Conservation (phyloP, 2,888 invertebrate species). For the Xylota segnis region DNA sequence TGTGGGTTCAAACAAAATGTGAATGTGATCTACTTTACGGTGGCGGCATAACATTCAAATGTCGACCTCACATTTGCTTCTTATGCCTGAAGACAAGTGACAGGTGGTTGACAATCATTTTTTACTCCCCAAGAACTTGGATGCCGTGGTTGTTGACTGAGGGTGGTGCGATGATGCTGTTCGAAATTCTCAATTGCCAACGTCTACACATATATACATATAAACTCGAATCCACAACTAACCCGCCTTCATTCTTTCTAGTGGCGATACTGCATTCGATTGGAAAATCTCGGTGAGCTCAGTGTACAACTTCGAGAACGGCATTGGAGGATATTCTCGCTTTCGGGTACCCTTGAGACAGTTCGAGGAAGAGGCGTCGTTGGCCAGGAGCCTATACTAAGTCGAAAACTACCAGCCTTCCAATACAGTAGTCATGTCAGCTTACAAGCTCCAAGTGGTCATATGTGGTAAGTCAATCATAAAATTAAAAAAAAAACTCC, state of each 20-base stretch:
- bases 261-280: slow-evolving; percentile 99
- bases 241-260: slow-evolving; percentile 80
- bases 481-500: no score
- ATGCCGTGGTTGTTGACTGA: no score
- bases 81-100: no score
- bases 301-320: slow-evolving; percentile 97
- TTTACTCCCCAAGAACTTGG: no score
- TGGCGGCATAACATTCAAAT: no score
- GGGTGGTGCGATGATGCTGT: no score
- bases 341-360: slow-evolving; percentile 97
- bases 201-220: no score
- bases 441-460: slow-evolving; percentile 98
- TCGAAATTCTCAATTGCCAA: no score
- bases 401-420: slow-evolving; percentile 95
- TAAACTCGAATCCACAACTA: background rate
- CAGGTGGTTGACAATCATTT: no score
- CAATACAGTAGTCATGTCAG: slow-evolving; percentile 99
- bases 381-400: slow-evolving; percentile 98
- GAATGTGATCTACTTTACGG: no score
- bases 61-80: no score
- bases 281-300: slow-evolving; percentile 96
- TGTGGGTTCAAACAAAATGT: no score
- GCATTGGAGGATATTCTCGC: slow-evolving; percentile 99
- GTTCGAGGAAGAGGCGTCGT: slow-evolving; percentile 97
- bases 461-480: slow-evolving; percentile 86